These are phyloP conservation scores for Hirtodrosophila confusa DNA, from an alignment of 2,888 invertebrate species.

Conservation along the genomic window DNA sequence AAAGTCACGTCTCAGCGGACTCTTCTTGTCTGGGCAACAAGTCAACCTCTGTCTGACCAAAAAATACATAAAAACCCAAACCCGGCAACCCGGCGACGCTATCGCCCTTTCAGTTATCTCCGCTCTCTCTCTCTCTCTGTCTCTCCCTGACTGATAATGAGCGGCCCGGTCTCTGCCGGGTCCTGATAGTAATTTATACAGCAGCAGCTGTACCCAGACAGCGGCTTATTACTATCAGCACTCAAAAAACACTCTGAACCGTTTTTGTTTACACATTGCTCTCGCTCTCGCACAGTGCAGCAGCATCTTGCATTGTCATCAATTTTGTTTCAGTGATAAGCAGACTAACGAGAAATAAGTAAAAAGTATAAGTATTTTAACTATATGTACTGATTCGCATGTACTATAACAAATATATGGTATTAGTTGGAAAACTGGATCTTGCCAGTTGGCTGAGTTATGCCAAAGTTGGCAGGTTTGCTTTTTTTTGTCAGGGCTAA, in stretches of 20 bases:
- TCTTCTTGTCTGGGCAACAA: slow-evolving; percentile 37
- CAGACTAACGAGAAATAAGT: neutral
- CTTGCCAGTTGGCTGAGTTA: slow-evolving; percentile 1
- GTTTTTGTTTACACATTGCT: slow-evolving; percentile 37
- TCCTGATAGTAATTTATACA: slow-evolving; percentile 77
- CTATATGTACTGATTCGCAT: too few relatives aligned
- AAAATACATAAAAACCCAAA: slow-evolving; percentile 22
- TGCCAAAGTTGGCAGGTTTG: slow-evolving; percentile 19
- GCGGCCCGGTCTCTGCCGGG: slow-evolving; percentile 13
- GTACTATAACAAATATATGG: too few relatives aligned
- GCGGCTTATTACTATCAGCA: slow-evolving; percentile 22
- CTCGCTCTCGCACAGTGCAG: neutral
- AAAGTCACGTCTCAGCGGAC: slow-evolving; percentile 59
- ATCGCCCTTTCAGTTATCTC: slow-evolving; percentile 60
- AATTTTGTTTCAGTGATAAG: slow-evolving; percentile 34
- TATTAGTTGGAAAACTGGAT: slow-evolving; percentile 38
- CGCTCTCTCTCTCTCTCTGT: slow-evolving; percentile 3
- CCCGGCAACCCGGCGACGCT: slow-evolving; percentile 50
- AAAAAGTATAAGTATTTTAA: neutral
- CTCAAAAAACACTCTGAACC: slow-evolving; percentile 9
- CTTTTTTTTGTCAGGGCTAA: slow-evolving; percentile 28
- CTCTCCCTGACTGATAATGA: slow-evolving; percentile 47
- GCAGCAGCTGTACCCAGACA: slow-evolving; percentile 66
- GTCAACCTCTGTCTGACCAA: slow-evolving; percentile 59
- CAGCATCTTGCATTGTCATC: slow-evolving; percentile 27